Base-by-base conservation (phyloP, 1,140 invertebrate genomes). In the Drosophila nikananu region DNA sequence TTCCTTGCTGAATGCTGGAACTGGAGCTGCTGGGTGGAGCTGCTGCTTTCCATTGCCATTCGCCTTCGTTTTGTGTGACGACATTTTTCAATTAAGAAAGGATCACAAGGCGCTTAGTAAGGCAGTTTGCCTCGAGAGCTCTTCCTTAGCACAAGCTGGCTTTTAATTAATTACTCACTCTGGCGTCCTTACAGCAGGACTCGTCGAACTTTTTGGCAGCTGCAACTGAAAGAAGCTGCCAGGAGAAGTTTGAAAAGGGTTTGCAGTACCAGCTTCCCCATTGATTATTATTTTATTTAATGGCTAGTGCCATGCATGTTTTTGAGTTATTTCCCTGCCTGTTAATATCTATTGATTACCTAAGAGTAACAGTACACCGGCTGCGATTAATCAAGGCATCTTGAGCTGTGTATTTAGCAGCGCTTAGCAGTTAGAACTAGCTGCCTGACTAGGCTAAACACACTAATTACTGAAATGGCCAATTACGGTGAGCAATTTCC, bases 11-110 rank as follows among this genome's bases (percentile, higher is more conserved):
- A 86, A 77, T 72, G 65, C 19, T 12, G 9, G 9, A 19, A 10
- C 41, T 10, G 8, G 2, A 12, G 62, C 72, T 66, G 39, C 62
- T 68, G 23, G 23, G 32, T 15, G 17, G 46, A 57, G 41, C 77
- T 46, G 52, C 48, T 63, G 35, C 48, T 55, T 58, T 51, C 73
- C 48, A 58, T 48, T 73, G 66, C 62, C 54, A 52, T 63, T 60
- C 52, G 23, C 55, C 63, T 23, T 73, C 19, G 64, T 61, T 77
- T 75, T 79, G 80, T 86, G 86, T 89, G 86, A 90, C 82, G 86
- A 90, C 86, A 90, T 91, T 91, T 91, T 91, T 91, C 86, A 91
- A 91, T 91, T 91, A 91, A 91, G 87, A 91, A 91, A 91, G 86
- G 87, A 91, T 90, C 86, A 82, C 64, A 82, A 82, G 86, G 86